Percentiles rank a stretch among this genome's conserved stretches.
phyloP scores from a whole-genome alignment of 2,797 vertebrate species.

The Leptodactylus fallax region DNA sequence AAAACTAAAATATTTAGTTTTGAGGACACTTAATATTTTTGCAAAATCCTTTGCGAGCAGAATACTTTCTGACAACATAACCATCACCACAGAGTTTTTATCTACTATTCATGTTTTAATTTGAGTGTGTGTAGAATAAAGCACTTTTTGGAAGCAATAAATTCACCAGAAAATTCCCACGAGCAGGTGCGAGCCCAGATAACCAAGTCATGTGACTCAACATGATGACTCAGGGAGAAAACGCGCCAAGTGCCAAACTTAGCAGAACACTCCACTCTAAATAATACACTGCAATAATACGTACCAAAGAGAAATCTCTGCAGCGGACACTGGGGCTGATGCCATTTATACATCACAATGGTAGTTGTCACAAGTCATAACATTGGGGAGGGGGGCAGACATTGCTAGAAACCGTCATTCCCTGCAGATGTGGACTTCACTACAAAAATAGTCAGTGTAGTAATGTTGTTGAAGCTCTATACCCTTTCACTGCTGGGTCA shows the following conservation, averaged over 20 bases:
- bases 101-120: slow-evolving; percentile 30
- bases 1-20: not conserved
- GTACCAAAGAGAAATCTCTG: slow-evolving; percentile 17
- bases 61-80: slow-evolving; percentile 3
- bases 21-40: not conserved
- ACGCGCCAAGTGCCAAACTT: slow-evolving; percentile 52
- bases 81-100: slow-evolving; percentile 17
- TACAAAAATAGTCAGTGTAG: not conserved
- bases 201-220: slow-evolving; percentile 40
- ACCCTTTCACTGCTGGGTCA: not conserved
- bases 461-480: not conserved
- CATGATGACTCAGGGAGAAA: slow-evolving; percentile 53
- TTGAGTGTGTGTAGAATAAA: slow-evolving; percentile 32
- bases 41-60: slow-evolving; percentile 19
- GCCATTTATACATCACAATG: slow-evolving; percentile 15
- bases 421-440: not conserved
- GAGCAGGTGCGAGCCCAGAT: slow-evolving; percentile 55
- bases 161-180: slow-evolving; percentile 56
- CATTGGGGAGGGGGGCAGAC: not conserved
- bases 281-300: slow-evolving; percentile 23
- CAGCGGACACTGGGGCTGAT: not conserved
- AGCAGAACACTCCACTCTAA: slow-evolving; percentile 29
- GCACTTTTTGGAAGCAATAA: slow-evolving; percentile 41
- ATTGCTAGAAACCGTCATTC: not conserved
- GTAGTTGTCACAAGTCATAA: slow-evolving; percentile 23